Percentiles rank a stretch among this genome's conserved stretches.
Evolutionary conservation across 2,888 invertebrate genomes (phyloP).

Genomic region (Keiferia lycopersicella): DNA sequence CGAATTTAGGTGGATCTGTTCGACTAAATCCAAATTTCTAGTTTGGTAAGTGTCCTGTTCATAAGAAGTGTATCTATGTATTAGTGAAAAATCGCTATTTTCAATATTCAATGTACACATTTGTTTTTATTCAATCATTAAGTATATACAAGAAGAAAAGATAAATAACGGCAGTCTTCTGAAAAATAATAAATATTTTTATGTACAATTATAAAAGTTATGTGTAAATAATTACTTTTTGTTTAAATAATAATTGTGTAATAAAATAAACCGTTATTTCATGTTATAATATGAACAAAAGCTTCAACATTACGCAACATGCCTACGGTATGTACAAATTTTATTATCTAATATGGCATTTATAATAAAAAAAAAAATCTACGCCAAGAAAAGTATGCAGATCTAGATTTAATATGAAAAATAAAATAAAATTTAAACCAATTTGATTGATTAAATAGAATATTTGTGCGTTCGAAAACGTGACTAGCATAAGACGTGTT

Average conservation of each 20-base stretch:
- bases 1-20: slow-evolving; percentile 33
- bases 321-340: slow-evolving; percentile 68
- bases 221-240: slow-evolving; percentile 68
- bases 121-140: slow-evolving; percentile 46
- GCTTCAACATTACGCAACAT: slow-evolving; percentile 66
- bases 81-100: slow-evolving; percentile 78
- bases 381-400: slow-evolving; percentile 45
- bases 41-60: slow-evolving; percentile 44
- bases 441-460: slow-evolving; percentile 48
- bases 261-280: slow-evolving; percentile 55
- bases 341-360: slow-evolving; percentile 78
- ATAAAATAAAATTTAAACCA: slow-evolving; percentile 38
- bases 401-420: slow-evolving; percentile 29
- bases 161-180: slow-evolving; percentile 76
- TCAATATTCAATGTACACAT: slow-evolving; percentile 48
- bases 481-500: slow-evolving; percentile 80
- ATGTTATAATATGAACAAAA: slow-evolving; percentile 54
- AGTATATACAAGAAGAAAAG: slow-evolving; percentile 61
- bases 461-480: slow-evolving; percentile 75
- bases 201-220: slow-evolving; percentile 68
- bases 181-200: slow-evolving; percentile 66
- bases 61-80: slow-evolving; percentile 35
- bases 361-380: slow-evolving; percentile 63
- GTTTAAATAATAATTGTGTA: slow-evolving; percentile 52
- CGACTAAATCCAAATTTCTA: slow-evolving; percentile 47